Evolutionary conservation across 2,113 vertebrate genomes (phyloP), one percentile per base, ranked within the genome.

Genomic region (Catagonus wagneri): DNA sequence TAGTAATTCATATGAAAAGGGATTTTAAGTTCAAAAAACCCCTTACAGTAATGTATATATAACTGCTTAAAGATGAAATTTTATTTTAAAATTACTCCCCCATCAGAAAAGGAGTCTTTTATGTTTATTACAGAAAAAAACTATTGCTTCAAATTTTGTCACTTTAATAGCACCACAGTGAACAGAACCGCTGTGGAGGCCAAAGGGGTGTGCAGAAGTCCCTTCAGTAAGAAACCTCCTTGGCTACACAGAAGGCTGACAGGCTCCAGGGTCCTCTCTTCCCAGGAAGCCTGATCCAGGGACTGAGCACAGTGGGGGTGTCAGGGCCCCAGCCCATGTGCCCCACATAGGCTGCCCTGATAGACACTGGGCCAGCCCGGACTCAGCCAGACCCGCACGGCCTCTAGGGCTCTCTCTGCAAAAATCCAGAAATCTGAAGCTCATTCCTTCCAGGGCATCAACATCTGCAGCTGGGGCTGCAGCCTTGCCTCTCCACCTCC

Each of bases 121-220:
- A 75, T 83, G 58, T 90, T 79, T 90, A 60, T 79, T 96, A 89
- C 16, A 89, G 29, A 14, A 81, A 68, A 80, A 85, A 92, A 88
- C 78, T 15, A 76, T 23, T 2, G 13, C 72, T 76, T 58, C 17
- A 78, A 71, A 92, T 58, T 84, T 32, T 36, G 3, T 61, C 19
- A 54, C 44, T 61, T 69, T 56, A 96, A 23, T 87, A 69, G 56
- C 27, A 75, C 20, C 39, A 32, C 16, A 75, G 52, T 56, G 14
- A 68, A n/a, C 14, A 32, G 44, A 61, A 27, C 14, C 17, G 75
- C 52, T n/a, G 54, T 14, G 4, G 63, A 50, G 72, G 61, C 50
- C 78, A 44, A 66, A 92, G 27, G 27, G 36, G 12, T 39, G 13
- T 17, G 7, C 27, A 27, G 34, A n/a, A 66, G 61, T 78, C 29